Base-by-base conservation (phyloP, 2,113 vertebrate genomes). In the Ploceus nigricollis region DNA sequence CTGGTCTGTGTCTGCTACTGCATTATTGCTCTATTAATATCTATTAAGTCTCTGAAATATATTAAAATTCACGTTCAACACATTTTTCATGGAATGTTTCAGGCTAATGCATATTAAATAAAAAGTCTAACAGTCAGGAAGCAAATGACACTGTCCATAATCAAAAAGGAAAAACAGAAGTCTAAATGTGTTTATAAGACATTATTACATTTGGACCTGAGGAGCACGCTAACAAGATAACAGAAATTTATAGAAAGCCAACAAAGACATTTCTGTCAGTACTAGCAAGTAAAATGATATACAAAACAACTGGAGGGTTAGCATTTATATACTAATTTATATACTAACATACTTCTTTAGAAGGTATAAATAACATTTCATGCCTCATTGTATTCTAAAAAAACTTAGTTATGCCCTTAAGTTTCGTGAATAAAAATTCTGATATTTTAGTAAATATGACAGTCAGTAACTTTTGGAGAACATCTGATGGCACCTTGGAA, bases 21-120 rank as follows among this genome's bases (percentile, higher is more conserved):
- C 56, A 86, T 89, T 97, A 93, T 89, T 94, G 69, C 51, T 87
- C 84, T 88, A 94, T 96, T 94, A 97, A 97, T 95, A 89, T 39
- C 54, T 87, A 79, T 97, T 96, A 94, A 64, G 90, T 87, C 77
- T 54, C 88, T 90, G 82, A 90, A 92, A 94, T 77, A 90, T 15
- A 96, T 92, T 96, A 78, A 91, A 90, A 93, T 82, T 90, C 40
- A 61, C 1, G 1, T 89, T 86, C 80, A 56, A 50, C 70, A 82
- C 15, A 78, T 89, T 93, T 89, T 80, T 97, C 83, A 86, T 91
- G 2, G 73, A 54, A 87, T 85, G 66, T 81, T 85, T 93, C 58
- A 66, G 58, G 57, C 58, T 75, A 83, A 93, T 71, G 25, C 30
- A 75, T 88, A 86, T 86, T 96, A 95, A 89, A 91, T 85, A 78